Conservation (phyloP, 1,140 invertebrate species). For the Calycopis cecrops region DNA sequence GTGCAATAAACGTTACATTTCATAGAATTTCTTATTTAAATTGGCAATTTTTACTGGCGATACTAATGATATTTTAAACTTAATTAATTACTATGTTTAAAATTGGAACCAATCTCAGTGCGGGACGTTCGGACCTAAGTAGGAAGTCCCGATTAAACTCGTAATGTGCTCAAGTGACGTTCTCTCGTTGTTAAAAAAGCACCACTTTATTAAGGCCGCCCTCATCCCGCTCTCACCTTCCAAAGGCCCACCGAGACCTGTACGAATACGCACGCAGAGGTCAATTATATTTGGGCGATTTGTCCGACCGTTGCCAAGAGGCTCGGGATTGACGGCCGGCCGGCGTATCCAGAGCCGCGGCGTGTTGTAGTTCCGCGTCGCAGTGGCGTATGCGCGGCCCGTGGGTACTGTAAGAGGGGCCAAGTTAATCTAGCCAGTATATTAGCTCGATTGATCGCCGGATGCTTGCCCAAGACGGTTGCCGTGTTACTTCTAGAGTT, state of each 20-base stretch:
- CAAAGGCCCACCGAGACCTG: slow-evolving; percentile 7
- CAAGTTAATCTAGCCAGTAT: slow-evolving; percentile 39
- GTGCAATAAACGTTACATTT: too few relatives aligned
- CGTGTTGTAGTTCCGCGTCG: slow-evolving; percentile 7
- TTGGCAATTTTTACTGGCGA: too few relatives aligned
- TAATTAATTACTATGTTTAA: too few relatives aligned
- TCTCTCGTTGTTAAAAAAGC: slow-evolving; percentile 45
- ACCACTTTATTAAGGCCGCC: slow-evolving; percentile 36
- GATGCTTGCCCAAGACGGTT: slow-evolving; percentile 62
- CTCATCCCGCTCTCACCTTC: slow-evolving; percentile 31
- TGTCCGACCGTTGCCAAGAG: background rate
- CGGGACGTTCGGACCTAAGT: slow-evolving; percentile 49
- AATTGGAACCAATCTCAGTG: slow-evolving; percentile 66
- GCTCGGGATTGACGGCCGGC: slow-evolving; percentile 2
- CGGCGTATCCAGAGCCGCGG: slow-evolving; percentile 16
- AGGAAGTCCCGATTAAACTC: slow-evolving; percentile 66
- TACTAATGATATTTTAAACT: too few relatives aligned
- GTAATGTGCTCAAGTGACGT: slow-evolving; percentile 66
- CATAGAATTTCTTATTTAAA: too few relatives aligned
- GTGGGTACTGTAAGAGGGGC: slow-evolving; percentile 26
- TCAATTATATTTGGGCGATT: slow-evolving; percentile 21
- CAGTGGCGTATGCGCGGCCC: slow-evolving; percentile 20
- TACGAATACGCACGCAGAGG: slow-evolving; percentile 12
- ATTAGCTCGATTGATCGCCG: slow-evolving; percentile 63
- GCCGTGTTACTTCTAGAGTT: slow-evolving; percentile 31